Base-by-base conservation (phyloP, 2,797 vertebrate genomes). In the Sparus aurata region DNA sequence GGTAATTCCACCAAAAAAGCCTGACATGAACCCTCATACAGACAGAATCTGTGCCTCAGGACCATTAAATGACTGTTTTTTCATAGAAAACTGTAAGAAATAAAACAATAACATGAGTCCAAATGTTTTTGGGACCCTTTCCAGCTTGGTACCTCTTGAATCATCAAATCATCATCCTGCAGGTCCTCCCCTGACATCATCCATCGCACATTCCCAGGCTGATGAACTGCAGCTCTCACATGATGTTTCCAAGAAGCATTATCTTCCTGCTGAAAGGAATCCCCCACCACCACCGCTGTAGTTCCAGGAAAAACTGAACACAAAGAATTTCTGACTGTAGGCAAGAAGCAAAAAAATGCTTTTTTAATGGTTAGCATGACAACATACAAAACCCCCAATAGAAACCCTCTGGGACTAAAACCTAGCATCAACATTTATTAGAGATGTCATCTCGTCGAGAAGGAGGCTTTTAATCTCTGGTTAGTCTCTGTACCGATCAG, bases 171-270 rank as follows among this genome's bases (percentile, higher is more conserved):
- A 82, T 79, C 82, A 76, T 58, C 75, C 46, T 23, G 27, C 74
- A 67, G 18, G 63, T 57, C n/a, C 60, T 49, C 65, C 66, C 47
- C 47, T 45, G 79, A 89, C 87, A 77, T 84, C 80, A 64, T 77
- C 77, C 70, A 64, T 83, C 75, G 72, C 30, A 57, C 54, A 83
- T 68, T 79, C 75, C 63, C 50, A 17, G 23, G 72, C 38, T 23
- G 1, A 71, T 30, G 52, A 62, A 71, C 43, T 79, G 30, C 69
- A 82, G 66, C 73, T 65, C 70, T 73, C 66, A 52, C 67, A 75
- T 76, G 49, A 83, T 62, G 17, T 83, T 87, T 88, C 80, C 73
- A 86, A 83, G 81, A 90, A 75, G 70, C 61, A 85, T 86, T 81
- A 76, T 87, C 85, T 73, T 69, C 22, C 46, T 55, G 63, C 59